Evolutionary conservation across 2,113 vertebrate species (phyloP), one percentile per base, ranked within the genome.

Genomic region (Leucosticte australis): DNA sequence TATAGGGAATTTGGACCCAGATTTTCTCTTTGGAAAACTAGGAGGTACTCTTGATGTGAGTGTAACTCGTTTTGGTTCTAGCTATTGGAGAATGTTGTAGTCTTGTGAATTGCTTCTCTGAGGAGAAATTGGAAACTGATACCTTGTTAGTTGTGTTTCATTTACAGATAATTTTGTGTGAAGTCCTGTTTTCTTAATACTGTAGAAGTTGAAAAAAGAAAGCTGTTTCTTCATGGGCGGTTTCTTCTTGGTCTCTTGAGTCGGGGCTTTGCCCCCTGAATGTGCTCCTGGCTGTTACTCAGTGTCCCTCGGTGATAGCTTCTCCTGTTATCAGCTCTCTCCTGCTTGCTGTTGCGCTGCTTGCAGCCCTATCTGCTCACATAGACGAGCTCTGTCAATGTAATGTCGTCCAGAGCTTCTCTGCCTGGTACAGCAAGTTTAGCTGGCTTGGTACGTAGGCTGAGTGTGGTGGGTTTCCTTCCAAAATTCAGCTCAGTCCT

Each of bases 81-180:
- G 57, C 55, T 73, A 0, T 41, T 16, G 4, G 73, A 4, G 0
- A 22, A 19, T 6, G 14, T 26, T 15, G 37, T 17, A 42, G 16
- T 39, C 30, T 46, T 60, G 49, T 33, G 63, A 77, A 63, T 74
- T 65, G 50, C 55, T 88, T 44, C 23, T 88, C 46, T 77, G 50
- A 59, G 46, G 50, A 65, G 37, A 65, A 62, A 46, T 2, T 5
- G 50, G 37, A 26, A 42, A 27, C 57, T 24, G 13, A 50, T 69
- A 42, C 21, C 75, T 73, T 44, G 28, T 92, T 31, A 53, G 46
- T n/a, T 46, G 12, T 26, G 18, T 77, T 90, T 35, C 15, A 4
- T 63, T 92, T 74, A 50, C 30, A 39, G 39, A 6, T 55, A 63
- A 81, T 70, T 92, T 69, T 47, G 39, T 59, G 42, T 26, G 18